Conservation (phyloP, 2,888 invertebrate species). For the Corythucha ciliata region DNA sequence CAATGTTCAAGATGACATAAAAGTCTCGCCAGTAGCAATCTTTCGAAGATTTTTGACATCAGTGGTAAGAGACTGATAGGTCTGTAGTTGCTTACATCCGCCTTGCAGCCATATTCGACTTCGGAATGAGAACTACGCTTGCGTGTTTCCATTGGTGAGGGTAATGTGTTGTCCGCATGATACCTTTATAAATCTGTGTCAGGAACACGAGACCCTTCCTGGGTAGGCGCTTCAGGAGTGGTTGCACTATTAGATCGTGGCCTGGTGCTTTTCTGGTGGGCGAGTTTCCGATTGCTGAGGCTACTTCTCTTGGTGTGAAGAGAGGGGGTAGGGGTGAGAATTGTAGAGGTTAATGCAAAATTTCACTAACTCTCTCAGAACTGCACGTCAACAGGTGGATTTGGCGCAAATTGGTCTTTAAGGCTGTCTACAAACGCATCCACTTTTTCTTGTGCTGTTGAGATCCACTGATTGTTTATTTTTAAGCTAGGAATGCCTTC, state of each 20-base stretch:
- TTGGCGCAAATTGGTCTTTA: too few relatives aligned
- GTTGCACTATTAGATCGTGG: neutral
- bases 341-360: too few relatives aligned
- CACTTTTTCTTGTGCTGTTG: neutral
- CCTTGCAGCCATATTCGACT: neutral
- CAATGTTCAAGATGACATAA: constrained; percentile 2
- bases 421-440: neutral
- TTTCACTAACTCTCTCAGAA: too few relatives aligned
- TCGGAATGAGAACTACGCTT: neutral
- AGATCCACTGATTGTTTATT: too few relatives aligned
- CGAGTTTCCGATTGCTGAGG: neutral
- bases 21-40: constrained; percentile 1
- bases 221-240: neutral
- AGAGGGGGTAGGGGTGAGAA: neutral
- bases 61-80: too few relatives aligned
- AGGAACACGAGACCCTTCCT: neutral
- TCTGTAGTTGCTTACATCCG: neutral
- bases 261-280: neutral
- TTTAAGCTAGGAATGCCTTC: too few relatives aligned
- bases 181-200: constrained; percentile 4
- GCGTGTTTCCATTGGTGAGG: constrained; percentile 15
- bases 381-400: too few relatives aligned
- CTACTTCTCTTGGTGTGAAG: neutral
- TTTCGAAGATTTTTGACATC: neutral
- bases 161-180: constrained; percentile 5